A percentile compares a stretch with the other conserved stretches of the same genome.
Conservation (phyloP, 1,140 invertebrate species). For the Meloidogyne floridensis region DNA sequence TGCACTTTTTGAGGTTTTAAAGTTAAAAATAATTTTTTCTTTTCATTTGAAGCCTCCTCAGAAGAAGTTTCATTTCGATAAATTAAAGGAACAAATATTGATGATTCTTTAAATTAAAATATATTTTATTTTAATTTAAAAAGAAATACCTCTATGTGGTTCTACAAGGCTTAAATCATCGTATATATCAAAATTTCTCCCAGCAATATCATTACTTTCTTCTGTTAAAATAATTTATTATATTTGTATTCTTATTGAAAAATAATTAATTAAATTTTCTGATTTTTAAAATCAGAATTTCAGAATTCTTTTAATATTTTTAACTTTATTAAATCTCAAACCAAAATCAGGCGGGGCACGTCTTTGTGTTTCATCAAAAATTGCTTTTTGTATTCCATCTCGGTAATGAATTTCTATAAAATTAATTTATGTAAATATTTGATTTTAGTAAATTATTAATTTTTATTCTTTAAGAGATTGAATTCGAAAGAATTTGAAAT, state of each 20-base stretch:
- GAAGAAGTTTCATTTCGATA: conserved; percentile 58
- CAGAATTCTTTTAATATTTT: conserved; percentile 29
- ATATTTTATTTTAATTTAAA: background rate
- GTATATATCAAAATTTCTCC: conserved; percentile 51
- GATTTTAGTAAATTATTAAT: too few species aligned
- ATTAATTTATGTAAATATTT: too few species aligned
- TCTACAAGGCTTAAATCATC: conserved; percentile 55
- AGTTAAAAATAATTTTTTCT: background rate
- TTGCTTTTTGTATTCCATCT: conserved; percentile 58
- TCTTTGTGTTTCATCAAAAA: conserved; percentile 56
- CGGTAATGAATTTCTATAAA: conserved; percentile 40
- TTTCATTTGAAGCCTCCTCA: conserved; percentile 40
- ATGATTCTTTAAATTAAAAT: conserved; percentile 36
- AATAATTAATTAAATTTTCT: too few species aligned
- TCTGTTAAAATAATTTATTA: conserved; percentile 31
- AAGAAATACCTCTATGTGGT: conserved; percentile 23
- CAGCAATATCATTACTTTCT: conserved; percentile 10
- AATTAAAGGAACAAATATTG: conserved; percentile 56
- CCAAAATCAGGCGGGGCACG: conserved; percentile 39
- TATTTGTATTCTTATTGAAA: background rate
- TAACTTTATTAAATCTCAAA: conserved; percentile 16
- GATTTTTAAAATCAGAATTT: background rate
- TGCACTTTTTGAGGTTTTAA: conserved; percentile 32
- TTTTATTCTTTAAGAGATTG: too few species aligned
- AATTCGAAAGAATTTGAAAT: too few species aligned